Conservation (phyloP, 1,140 invertebrate genomes). For the Odontomachus brunneus region DNA sequence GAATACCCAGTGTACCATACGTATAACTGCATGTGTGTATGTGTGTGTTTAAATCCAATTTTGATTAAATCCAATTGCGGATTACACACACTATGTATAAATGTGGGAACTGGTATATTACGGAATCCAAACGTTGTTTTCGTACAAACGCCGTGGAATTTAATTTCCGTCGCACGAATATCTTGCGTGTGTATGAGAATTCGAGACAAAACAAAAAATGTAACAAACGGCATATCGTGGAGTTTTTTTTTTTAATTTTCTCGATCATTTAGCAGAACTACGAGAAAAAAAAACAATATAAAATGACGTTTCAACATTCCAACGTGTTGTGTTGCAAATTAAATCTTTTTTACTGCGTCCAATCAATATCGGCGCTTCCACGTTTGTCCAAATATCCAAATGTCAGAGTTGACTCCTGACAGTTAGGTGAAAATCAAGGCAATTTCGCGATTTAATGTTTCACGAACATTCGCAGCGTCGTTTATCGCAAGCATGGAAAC, state of each 20-base stretch:
- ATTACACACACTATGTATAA: conserved; percentile 26
- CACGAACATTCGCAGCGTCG: no score
- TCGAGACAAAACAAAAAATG: background rate
- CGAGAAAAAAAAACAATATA: background rate
- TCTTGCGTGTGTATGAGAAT: background rate
- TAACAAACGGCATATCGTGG: background rate
- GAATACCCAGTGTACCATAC: no score
- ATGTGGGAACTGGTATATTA: background rate
- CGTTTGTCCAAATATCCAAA: background rate
- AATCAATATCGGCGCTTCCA: background rate
- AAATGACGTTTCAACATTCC: background rate
- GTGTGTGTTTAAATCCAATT: conserved; percentile 44
- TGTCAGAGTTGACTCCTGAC: background rate
- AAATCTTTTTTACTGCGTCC: background rate
- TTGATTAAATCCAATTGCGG: conserved; percentile 57
- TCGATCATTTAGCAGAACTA: background rate
- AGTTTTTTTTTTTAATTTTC: background rate
- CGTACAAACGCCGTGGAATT: background rate
- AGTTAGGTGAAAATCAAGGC: background rate
- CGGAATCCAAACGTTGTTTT: conserved; percentile 19
- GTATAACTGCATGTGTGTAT: no score
- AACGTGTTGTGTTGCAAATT: background rate
- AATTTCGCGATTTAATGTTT: no score
- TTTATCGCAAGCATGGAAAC: no score
- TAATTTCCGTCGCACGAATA: conserved; percentile 22